These are phyloP conservation scores for Lontra canadensis DNA, from an alignment of 2,113 vertebrate genomes.

Conservation along the genomic window DNA sequence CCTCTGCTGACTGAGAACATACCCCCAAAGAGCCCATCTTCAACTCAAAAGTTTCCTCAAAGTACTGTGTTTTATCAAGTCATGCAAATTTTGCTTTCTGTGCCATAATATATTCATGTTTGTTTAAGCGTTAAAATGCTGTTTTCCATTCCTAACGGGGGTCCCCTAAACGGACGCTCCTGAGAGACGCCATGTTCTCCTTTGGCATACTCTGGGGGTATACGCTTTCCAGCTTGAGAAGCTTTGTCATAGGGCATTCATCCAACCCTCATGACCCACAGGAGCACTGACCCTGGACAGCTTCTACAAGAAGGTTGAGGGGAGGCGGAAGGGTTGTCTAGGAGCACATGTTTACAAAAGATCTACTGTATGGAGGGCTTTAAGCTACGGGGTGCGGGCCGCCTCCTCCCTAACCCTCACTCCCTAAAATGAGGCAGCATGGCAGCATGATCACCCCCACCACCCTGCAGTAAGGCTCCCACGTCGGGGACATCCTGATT, in stretches of 20 bases:
- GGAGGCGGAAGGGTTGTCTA: neutral
- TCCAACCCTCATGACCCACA: neutral
- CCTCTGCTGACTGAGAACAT: neutral
- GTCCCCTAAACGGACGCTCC: neutral
- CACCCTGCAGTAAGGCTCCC: constrained; percentile 62
- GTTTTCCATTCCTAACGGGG: neutral
- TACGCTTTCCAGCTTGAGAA: neutral
- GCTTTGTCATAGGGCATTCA: neutral
- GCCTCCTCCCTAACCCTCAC: neutral
- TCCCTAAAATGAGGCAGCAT: constrained; percentile 44
- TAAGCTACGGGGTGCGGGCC: neutral
- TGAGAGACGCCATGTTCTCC: neutral
- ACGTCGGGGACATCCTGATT: neutral
- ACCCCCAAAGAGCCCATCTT: neutral
- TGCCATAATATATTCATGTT: neutral
- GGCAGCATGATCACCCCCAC: constrained; percentile 42
- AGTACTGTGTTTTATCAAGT: neutral
- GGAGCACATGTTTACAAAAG: constrained; percentile 25
- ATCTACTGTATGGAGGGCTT: neutral
- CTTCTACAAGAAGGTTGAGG: neutral
- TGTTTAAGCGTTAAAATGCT: neutral
- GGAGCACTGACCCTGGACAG: neutral
- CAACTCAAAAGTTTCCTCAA: neutral
- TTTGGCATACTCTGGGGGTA: rapidly evolving
- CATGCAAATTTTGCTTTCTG: neutral